These are phyloP conservation scores for Agapetus fuscipes DNA, from an alignment of 2,888 invertebrate species.

Conservation along the genomic window DNA sequence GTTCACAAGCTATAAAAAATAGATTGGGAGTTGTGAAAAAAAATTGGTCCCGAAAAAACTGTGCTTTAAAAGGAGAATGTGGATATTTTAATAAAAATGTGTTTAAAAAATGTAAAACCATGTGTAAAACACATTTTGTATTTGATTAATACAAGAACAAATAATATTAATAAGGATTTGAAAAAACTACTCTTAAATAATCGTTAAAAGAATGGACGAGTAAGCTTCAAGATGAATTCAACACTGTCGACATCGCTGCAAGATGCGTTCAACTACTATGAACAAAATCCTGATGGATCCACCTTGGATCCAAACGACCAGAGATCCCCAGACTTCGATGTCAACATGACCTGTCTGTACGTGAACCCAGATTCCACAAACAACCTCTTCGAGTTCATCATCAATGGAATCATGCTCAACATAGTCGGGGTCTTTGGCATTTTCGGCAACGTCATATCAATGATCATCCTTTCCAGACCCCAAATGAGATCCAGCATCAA, in stretches of 20 bases:
- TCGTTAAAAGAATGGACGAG: conserved; percentile 8
- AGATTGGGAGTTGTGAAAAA: too few relatives aligned
- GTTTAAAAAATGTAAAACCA: too few relatives aligned
- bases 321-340: conserved; percentile 5
- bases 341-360: conserved; percentile 13
- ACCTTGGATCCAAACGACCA: conserved; percentile 7
- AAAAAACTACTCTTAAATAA: neutral
- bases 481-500: conserved; percentile 96
- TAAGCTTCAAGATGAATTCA: too few relatives aligned
- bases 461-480: conserved; percentile 82
- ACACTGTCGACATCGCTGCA: neutral
- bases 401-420: conserved; percentile 74
- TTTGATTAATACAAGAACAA: too few relatives aligned
- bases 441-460: conserved; percentile 82
- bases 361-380: conserved; percentile 35
- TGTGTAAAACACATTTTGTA: too few relatives aligned
- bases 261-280: neutral
- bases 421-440: conserved; percentile 74
- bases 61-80: too few relatives aligned
- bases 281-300: conserved; percentile 1
- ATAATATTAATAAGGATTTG: too few relatives aligned
- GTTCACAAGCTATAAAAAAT: too few relatives aligned
- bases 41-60: too few relatives aligned
- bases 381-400: conserved; percentile 65
- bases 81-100: too few relatives aligned